Evolutionary conservation across 2,113 vertebrate genomes (phyloP).

Genomic region (Microcebus jonahi): DNA sequence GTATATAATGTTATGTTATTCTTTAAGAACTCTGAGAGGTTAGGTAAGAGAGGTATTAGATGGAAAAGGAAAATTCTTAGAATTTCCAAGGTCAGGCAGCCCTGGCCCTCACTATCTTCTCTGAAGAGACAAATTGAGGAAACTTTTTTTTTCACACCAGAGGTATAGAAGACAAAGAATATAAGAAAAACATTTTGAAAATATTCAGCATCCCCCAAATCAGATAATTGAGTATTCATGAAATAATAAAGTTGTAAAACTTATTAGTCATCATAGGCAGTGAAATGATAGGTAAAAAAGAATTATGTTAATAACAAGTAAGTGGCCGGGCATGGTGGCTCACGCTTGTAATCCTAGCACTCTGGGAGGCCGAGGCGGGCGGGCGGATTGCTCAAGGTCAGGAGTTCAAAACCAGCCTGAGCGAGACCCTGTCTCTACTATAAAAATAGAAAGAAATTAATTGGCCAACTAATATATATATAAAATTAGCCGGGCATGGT

Average conservation of each 20-base stretch:
- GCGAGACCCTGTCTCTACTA: no score
- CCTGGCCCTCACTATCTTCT: not conserved
- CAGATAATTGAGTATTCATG: not conserved
- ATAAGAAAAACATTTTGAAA: not conserved
- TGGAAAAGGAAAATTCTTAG: not conserved
- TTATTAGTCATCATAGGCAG: not conserved
- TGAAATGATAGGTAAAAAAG: not conserved
- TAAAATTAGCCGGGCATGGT: no score
- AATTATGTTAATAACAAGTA: not conserved
- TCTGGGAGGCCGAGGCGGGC: no score
- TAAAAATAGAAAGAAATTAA: no score
- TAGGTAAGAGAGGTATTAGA: not conserved
- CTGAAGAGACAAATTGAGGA: not conserved
- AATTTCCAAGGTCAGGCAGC: not conserved
- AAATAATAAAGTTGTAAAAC: not conserved
- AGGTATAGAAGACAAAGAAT: not conserved
- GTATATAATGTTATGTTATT: not conserved
- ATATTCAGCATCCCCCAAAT: not conserved
- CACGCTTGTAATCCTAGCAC: no score
- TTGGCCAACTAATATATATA: no score
- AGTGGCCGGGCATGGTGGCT: no score
- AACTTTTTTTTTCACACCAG: not conserved
- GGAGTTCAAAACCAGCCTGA: no score
- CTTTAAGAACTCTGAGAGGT: not conserved
- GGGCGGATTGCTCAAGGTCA: no score